Base-by-base conservation (phyloP, 2,113 vertebrate genomes). In the Rutilus rutilus region DNA sequence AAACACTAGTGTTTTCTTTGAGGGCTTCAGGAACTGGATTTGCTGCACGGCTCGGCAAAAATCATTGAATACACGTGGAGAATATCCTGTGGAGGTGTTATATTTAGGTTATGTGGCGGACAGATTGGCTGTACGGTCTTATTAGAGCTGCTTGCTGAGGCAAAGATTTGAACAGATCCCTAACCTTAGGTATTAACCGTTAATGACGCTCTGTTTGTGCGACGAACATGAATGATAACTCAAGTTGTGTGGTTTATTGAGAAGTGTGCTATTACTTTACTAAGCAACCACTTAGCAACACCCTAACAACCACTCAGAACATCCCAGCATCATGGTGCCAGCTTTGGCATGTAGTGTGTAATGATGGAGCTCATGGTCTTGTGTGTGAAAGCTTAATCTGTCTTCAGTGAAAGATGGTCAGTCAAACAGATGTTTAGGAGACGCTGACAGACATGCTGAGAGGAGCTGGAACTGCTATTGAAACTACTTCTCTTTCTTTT, bases 341-440 rank as follows among this genome's bases (percentile, higher is more conserved):
- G n/a, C 69, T 73, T 21, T 25, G 25, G 60, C 23, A 47, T 47
- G 67, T 12, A 71, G 67, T 23, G 19, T 42, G 67, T 11, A 21
- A 8, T 57, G 67, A 42, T 23, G 36, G 67, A 71, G 36, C 67
- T 71, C 17, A 71, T 71, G 67, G 30, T n/a, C 71, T 74, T 5
- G 21, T 76, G 74, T 75, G 71, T 36, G 42, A 52, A 30, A 8
- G 45, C 74, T 50, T 52, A 3, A 69, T 33, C 30, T 36, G 47
- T 77, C 47, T 54, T 54, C 27, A 54, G 47, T 77, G 47, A 78
- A 33, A 92, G 91, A 93, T 88, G 89, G 89, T 90, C 90, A 77
- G 91, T 91, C 88, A 93, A 94, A 93, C 90, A 93, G 88, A 91
- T 78, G 59, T 83, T 78, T 87, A 92, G 86, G 82, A 91, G 90